Percentiles rank a stretch among this genome's conserved stretches.
phyloP scores from a whole-genome alignment of 2,797 vertebrate species.

The Arremon brunneinucha region DNA sequence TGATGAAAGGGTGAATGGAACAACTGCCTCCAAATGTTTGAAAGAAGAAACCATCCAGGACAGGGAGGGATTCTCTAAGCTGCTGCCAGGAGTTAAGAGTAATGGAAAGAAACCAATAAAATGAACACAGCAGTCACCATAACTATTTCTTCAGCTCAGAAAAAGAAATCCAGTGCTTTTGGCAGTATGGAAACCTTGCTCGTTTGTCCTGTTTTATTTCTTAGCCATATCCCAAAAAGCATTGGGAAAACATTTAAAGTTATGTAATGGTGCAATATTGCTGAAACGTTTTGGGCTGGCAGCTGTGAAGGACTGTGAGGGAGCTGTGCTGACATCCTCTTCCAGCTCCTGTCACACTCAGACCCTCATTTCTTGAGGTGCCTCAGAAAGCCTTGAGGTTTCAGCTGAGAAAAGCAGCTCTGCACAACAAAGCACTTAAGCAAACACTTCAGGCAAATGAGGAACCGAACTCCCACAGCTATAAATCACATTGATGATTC shows the following conservation, averaged over 20 bases:
- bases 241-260: not conserved
- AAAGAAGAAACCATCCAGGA: constrained; percentile 31
- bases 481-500: not conserved
- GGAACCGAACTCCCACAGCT: not conserved
- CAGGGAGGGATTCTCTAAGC: constrained; percentile 46
- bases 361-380: not conserved
- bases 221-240: not conserved
- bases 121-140: not conserved
- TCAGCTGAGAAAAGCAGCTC: not conserved
- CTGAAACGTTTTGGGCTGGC: not conserved
- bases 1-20: not conserved
- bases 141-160: not conserved
- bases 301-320: not conserved
- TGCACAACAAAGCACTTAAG: not conserved
- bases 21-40: not conserved
- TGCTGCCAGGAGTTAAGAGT: constrained; percentile 43
- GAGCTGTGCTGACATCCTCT: not conserved
- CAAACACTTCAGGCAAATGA: not conserved
- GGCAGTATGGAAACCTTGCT: not conserved
- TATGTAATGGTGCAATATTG: not conserved
- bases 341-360: not conserved
- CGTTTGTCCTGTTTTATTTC: not conserved
- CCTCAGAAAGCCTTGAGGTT: not conserved
- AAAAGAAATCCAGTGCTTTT: not conserved
- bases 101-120: constrained; percentile 59